Conservation (phyloP, 2,113 vertebrate genomes). For the Neolamprologus sp. region DNA sequence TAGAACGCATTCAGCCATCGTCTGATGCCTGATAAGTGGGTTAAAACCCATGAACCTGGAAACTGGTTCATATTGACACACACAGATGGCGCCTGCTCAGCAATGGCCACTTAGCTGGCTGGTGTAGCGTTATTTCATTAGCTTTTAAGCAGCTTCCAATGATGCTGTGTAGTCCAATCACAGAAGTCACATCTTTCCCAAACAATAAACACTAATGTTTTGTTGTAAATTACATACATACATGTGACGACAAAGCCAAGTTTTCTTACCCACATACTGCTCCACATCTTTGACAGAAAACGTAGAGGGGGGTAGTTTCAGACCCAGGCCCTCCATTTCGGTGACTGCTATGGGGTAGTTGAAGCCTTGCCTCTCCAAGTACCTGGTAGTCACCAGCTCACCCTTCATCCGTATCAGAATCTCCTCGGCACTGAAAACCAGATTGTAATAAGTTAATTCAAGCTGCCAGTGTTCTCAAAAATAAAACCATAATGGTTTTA, state of each 20-base stretch:
- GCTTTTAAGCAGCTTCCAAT: constrained; percentile 4
- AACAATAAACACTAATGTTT: neutral
- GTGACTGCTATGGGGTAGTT: constrained; percentile 85
- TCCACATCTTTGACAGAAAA: constrained; percentile 94
- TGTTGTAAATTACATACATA: neutral
- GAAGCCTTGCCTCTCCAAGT: constrained; percentile 92
- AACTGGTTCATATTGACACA: constrained; percentile 40
- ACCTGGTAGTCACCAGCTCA: constrained; percentile 85
- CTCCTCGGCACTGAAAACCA: constrained; percentile 82
- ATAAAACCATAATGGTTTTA: neutral
- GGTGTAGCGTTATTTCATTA: constrained; percentile 12
- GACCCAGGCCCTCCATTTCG: constrained; percentile 88
- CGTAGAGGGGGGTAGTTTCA: constrained; percentile 81
- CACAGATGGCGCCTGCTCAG: constrained; percentile 44
- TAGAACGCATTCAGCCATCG: constrained; percentile 29
- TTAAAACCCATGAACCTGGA: constrained; percentile 54
- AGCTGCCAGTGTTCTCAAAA: neutral
- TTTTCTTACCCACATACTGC: constrained; percentile 89
- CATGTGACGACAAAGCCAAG: neutral
- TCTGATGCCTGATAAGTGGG: constrained; percentile 57
- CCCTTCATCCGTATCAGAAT: constrained; percentile 87
- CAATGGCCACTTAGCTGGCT: constrained; percentile 19
- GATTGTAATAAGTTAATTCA: neutral
- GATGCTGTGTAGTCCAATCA: neutral
- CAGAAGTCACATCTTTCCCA: neutral